A percentile compares a stretch with the other conserved stretches of the same genome.
Conservation (phyloP, 1,140 invertebrate species). For the Macrotrachela quadricornifera region DNA sequence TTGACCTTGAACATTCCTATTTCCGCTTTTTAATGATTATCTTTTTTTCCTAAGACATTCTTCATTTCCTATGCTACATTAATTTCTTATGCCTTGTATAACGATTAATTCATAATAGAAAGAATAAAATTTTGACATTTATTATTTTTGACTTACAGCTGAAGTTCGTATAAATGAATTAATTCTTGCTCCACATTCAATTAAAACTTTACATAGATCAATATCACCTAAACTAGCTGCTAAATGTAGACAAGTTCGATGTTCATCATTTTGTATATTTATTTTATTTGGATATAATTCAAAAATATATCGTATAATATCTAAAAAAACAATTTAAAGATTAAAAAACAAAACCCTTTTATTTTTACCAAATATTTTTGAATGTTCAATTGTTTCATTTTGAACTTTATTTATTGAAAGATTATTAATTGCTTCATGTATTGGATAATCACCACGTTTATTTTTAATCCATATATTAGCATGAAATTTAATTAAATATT, state of each 20-base stretch:
- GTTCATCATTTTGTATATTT: constrained; percentile 47
- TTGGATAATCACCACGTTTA: constrained; percentile 61
- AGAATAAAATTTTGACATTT: no score
- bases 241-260: constrained; percentile 84
- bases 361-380: constrained; percentile 9
- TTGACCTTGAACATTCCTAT: no score
- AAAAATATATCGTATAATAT: not conserved
- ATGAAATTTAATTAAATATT: constrained; percentile 45
- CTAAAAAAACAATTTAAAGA: no score
- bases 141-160: no score
- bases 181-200: constrained; percentile 58
- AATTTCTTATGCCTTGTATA: no score
- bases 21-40: no score
- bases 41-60: no score
- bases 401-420: no score
- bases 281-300: constrained; percentile 22
- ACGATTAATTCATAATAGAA: no score
- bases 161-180: constrained; percentile 34
- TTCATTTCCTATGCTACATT: no score
- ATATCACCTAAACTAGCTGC: constrained; percentile 80
- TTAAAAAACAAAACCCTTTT: no score
- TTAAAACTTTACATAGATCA: constrained; percentile 64
- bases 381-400: no score
- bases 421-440: constrained; percentile 57
- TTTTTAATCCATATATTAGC: constrained; percentile 79